Evolutionary conservation across 30 jellyfish, hydroid and myxozoan genomes (phyloP), one percentile per base, ranked within the genome.

Genomic region (Aurelia aurita): DNA sequence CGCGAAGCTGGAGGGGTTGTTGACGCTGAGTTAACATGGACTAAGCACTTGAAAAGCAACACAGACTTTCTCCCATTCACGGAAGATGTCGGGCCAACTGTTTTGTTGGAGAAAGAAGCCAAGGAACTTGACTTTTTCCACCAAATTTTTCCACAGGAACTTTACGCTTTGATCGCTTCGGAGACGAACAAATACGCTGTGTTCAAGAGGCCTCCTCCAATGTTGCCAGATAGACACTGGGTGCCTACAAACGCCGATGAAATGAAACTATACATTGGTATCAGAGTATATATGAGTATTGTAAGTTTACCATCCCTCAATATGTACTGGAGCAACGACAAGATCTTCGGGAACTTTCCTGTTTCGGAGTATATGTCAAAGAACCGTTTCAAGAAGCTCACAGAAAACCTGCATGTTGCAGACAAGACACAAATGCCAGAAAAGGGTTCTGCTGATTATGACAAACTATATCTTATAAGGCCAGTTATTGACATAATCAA

Each of bases 381-480:
- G 12, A 59, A n/a, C 72, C 72, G 72, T 25, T 59, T 59, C 25
- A 59, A 59, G 20, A 59, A 59, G 20, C 59, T 47, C 13, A 47
- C 10, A 47, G 16, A 47, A 47, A 8, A 59, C 20, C 20, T 59
- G 25, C 72, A 25, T 9, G 72, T 59, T 9, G 11, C 72, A 8
- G 25, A 59, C 11, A 59, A 12, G 10, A n/a, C n/a, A n/a, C 72
- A 62, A 18, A 29, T 5, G 47, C 74, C 74, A 23, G 5, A 8
- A 10, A 62, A n/a, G 20, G 20, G 12, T 59, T n/a, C 10, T 12
- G 25, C 82, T 29, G 25, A 23, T 12, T 27, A 1, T 19, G 68
- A 70, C 22, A 70, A 16, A 23, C 67, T 70, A 43, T 70, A 34
- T 70, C 21, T 70, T 35, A 70, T 70, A 5, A 1, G 82, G 68